Evolutionary conservation across 1,140 invertebrate species (phyloP).

Genomic region (Bombus superbus): DNA sequence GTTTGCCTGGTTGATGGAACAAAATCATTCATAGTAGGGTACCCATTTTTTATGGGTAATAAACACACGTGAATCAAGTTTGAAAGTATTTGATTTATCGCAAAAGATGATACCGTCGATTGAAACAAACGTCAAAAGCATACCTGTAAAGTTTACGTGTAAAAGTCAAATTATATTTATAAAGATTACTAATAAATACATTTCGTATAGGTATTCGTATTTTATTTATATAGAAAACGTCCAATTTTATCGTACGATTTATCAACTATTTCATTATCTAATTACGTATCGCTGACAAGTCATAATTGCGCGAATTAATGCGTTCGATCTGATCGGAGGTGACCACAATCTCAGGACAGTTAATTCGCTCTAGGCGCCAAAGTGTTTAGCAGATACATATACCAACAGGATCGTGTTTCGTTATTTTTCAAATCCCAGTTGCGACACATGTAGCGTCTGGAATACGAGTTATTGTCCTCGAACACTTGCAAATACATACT

Average conservation of each 20-base stretch:
- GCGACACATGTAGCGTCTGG: constrained; percentile 20
- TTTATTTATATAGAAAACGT: too few relatives aligned
- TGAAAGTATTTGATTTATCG: too few relatives aligned
- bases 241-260: neutral
- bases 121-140: too few relatives aligned
- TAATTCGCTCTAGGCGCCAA: constrained; percentile 1
- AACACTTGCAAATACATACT: constrained; percentile 53
- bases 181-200: neutral
- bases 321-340: neutral
- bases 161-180: neutral
- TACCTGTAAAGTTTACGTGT: neutral
- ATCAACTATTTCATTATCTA: too few relatives aligned
- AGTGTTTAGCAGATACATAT: constrained; percentile 12
- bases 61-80: too few relatives aligned
- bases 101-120: too few relatives aligned
- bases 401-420: constrained; percentile 43
- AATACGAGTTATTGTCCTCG: constrained; percentile 57
- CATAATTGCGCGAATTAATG: neutral
- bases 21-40: neutral
- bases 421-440: constrained; percentile 36
- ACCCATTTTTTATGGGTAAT: too few relatives aligned
- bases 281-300: too few relatives aligned
- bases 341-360: neutral
- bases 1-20: neutral
- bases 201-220: too few relatives aligned